These are phyloP conservation scores for Nesidiocoris tenuis DNA, from an alignment of 2,888 invertebrate genomes.

Conservation along the genomic window DNA sequence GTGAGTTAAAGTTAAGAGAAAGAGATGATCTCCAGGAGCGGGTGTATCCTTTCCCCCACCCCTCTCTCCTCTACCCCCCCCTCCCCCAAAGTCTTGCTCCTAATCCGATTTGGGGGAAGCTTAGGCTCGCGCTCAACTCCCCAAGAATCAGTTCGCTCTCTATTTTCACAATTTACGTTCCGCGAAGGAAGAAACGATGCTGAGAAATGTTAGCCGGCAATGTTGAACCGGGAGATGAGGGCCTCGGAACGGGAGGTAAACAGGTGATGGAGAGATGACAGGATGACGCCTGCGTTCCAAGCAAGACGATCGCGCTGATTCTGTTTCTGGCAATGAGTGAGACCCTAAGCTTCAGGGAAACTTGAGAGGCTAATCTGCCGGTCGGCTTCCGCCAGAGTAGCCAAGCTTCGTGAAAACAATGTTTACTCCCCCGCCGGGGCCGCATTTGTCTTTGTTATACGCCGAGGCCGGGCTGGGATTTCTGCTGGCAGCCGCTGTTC, in stretches of 20 bases:
- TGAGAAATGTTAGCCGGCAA: not conserved
- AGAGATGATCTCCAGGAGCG: not conserved
- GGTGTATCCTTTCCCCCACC: not conserved
- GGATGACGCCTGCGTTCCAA: not conserved
- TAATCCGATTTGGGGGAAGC: not conserved
- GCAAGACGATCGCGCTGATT: not conserved
- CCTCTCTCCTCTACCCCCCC: not conserved
- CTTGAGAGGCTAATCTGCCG: not conserved
- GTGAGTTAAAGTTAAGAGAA: not conserved
- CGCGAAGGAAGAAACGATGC: not conserved
- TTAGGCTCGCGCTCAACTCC: not conserved
- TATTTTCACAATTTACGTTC: not conserved
- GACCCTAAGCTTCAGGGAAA: not conserved
- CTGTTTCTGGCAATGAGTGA: not conserved
- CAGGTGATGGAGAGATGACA: not conserved
- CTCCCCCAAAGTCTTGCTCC: no score
- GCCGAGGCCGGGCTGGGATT: not conserved
- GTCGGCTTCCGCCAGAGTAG: not conserved
- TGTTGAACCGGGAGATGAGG: no score
- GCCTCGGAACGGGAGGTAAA: no score
- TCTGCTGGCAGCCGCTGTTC: no score
- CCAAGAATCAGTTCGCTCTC: not conserved
- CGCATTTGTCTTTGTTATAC: not conserved
- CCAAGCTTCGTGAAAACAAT: not conserved
- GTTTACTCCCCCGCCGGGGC: not conserved